Evolutionary conservation across 2,888 invertebrate genomes (phyloP), one percentile per base, ranked within the genome.

Genomic region (Protodeltote pygarga): DNA sequence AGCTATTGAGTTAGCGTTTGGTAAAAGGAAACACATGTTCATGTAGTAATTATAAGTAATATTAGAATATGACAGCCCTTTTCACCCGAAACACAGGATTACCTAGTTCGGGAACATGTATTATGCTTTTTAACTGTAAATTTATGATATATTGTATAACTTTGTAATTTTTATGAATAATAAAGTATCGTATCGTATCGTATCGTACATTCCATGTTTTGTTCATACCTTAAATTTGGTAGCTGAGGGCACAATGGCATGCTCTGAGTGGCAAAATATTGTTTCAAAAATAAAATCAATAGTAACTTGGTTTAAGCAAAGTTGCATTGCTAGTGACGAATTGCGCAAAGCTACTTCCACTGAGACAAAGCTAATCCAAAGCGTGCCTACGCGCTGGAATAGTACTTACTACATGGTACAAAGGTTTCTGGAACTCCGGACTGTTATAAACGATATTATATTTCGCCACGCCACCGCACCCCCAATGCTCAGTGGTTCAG

Each of bases 381-480:
- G 50, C 14, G 71, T 69, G 19, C 46, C 52, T 14, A 71, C 73
- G 15, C 52, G 64, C 27, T 70, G 64, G 65, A 70, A 70, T 34
- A 69, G 64, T 40, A 65, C 60, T 2, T 70, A 64, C 39, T 70
- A 71, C 49, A 76, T 73, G 73, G 61, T 76, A 24, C 51, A 11
- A 39, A 40, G 79, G 38, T 83, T 82, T 49, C 39, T 76, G 24
- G 68, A 77, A 27, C 41, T 75, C 11, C 46, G 62, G 27, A 62
- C 28, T 59, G 42, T 39, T 28, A 49, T 75, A 15, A 76, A 44
- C 32, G 51, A 73, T 10, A 77, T 77, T 42, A 17, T 75, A 2
- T 52, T 66, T 52, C 54, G 64, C 21, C 67, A 73, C 50, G n/a
- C n/a, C n/a, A n/a, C n/a, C 32, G 69, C 70, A 58, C 70, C 76